Base-by-base conservation (phyloP, 2,797 vertebrate genomes). In the Chrosomus eos region DNA sequence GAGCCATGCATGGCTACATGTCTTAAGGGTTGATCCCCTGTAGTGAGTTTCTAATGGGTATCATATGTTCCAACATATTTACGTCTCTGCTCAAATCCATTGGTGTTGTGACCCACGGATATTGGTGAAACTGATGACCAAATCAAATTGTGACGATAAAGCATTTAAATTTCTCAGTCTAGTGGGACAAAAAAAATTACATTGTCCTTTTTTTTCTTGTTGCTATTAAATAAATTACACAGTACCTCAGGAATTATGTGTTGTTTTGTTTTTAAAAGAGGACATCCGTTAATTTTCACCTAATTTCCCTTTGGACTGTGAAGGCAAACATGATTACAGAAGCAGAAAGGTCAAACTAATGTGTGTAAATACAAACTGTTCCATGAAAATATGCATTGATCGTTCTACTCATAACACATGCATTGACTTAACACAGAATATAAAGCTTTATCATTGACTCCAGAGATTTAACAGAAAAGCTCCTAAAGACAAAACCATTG, bases 61-160 rank as follows among this genome's bases (percentile, higher is more conserved):
- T 89, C 88, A 88, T 88, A 87, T 85, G 88, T 77, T 85, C 58
- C 51, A 74, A 88, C 82, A 89, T 88, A 84, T 83, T 86, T 81
- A 78, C 10, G 60, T 62, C 64, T 88, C 60, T 72, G 66, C 66
- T 73, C 55, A 85, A 86, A 80, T 23, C 74, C 26, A 11, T 60
- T 80, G 13, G 58, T 51, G 40, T 33, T 67, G 18, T 86, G 71
- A 86, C 78, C 51, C 31, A 40, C 7, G 51, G 78, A 70, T 48
- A 83, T 80, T 62, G 62, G 58, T 58, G 26, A 51, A 80, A 48
- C 4, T 45, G 53, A 72, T 80, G 26, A 31, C 26, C 26, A 71
- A 78, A 51, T 10, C 38, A 38, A 23, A 82, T 64, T 2, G 21
- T 9, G 14, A 33, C 6, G 43, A 21, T 45, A 43, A 31, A 71